These are phyloP conservation scores for Lethrus apterus DNA, from an alignment of 1,140 invertebrate species.

Conservation along the genomic window DNA sequence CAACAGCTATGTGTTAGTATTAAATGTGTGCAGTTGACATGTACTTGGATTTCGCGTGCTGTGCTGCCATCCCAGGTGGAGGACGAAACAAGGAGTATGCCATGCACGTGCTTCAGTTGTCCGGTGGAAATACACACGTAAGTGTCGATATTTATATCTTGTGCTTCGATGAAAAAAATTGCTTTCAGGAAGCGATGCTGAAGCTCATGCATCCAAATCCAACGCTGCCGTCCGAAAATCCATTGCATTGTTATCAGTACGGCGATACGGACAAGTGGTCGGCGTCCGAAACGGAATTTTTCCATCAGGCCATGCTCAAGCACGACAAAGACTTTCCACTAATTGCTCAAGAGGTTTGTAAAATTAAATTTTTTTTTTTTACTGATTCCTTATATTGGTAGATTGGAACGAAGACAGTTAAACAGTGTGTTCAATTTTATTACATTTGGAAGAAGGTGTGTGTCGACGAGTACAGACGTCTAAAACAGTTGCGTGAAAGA, in stretches of 20 bases:
- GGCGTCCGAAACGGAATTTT: slow-evolving; percentile 3
- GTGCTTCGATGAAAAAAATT: no score
- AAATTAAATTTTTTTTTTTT: slow-evolving; percentile 8
- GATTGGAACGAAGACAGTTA: slow-evolving; percentile 79
- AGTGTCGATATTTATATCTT: no score
- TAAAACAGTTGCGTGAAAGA: slow-evolving; percentile 42
- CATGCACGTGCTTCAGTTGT: slow-evolving; percentile 80
- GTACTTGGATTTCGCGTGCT: slow-evolving; percentile 89
- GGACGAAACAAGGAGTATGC: slow-evolving; percentile 93
- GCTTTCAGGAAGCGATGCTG: slow-evolving; percentile 79
- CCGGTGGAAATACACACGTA: slow-evolving; percentile 80
- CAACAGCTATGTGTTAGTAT: slow-evolving; percentile 29
- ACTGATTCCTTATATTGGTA: slow-evolving; percentile 38
- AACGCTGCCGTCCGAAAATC: slow-evolving; percentile 65
- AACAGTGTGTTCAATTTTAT: slow-evolving; percentile 96
- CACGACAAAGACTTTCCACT: slow-evolving; percentile 84
- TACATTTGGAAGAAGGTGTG: slow-evolving; percentile 98
- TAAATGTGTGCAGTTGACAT: slow-evolving; percentile 57
- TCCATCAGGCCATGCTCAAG: slow-evolving; percentile 64
- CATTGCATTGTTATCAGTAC: slow-evolving; percentile 63
- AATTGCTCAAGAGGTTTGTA: slow-evolving; percentile 6
- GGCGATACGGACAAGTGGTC: slow-evolving; percentile 75
- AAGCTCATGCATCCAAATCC: slow-evolving; percentile 66
- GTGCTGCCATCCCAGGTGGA: slow-evolving; percentile 80
- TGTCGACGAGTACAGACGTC: slow-evolving; percentile 70